Base-by-base conservation (phyloP, 2,113 vertebrate genomes). In the Saguinus imperator region DNA sequence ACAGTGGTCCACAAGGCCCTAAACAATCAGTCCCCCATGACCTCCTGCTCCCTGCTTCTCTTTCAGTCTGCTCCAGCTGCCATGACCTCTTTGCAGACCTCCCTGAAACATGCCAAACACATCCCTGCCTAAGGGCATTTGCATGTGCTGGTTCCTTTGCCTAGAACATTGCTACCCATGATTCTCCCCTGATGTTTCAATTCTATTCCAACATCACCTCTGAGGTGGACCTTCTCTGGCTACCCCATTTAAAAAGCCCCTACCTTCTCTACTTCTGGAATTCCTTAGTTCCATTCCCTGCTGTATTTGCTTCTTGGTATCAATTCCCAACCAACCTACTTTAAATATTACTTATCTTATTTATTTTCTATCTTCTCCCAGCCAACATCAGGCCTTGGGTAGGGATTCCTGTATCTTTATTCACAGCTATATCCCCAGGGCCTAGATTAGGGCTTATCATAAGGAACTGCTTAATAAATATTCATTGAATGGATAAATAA, bases 401-500 rank as follows among this genome's bases (percentile, higher is more conserved):
- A 80, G 43, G 43, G 23, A 80, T 77, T 50, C 57, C 64, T 66
- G 11, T 37, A 48, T 75, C 57, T 89, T 64, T 66, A 11, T 75
- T 66, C 76, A 66, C 10, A 85, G 81, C 37, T 43, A 35, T 25
- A n/a, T 61, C 76, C 14, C 32, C 35, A 80, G 43, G 43, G 23
- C 35, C 58, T 68, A 79, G 87, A 45, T 23, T 5, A 40, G 48
- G 16, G 9, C 61, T 48, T 55, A n/a, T 25, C 35, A 43, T 50
- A 43, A 52, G 61, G 25, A 89, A 32, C 3, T 2, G 32, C 43
- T 79, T 66, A 48, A 89, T 11, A 50, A 79, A 18, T 66, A n/a
- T 20, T 89, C 37, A 77, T 70, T 35, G 89, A 82, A 87, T 93
- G 93, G 94, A 80, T 79, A 66, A 89, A 96, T 73, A 23, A 40